phyloP scores from a whole-genome alignment of 2,797 vertebrate species.

The Dallia pectoralis region DNA sequence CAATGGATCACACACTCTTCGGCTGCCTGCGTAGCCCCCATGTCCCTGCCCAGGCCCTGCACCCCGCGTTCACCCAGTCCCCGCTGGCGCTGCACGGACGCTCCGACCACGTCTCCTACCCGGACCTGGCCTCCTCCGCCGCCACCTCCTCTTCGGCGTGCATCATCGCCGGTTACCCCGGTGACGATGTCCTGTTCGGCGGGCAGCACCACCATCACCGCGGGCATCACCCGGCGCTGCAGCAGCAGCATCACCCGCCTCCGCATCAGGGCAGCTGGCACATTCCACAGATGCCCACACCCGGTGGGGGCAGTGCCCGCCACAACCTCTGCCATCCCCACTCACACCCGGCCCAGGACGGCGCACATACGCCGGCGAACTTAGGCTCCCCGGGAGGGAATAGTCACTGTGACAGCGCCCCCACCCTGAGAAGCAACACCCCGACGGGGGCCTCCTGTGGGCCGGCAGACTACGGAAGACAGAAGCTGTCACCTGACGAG shows the following conservation, averaged over 20 bases:
- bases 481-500: slow-evolving; percentile 90
- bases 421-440: slow-evolving; percentile 84
- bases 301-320: slow-evolving; percentile 70
- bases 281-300: slow-evolving; percentile 90
- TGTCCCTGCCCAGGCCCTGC: slow-evolving; percentile 88
- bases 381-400: slow-evolving; percentile 84
- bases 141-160: slow-evolving; percentile 87
- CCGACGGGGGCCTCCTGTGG: slow-evolving; percentile 87
- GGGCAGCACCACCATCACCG: slow-evolving; percentile 82
- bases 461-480: slow-evolving; percentile 91
- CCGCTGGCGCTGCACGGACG: slow-evolving; percentile 91
- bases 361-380: slow-evolving; percentile 71
- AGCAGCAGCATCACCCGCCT: slow-evolving; percentile 82
- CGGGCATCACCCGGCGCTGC: slow-evolving; percentile 70
- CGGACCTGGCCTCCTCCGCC: slow-evolving; percentile 89
- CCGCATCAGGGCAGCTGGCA: slow-evolving; percentile 91
- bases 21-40: slow-evolving; percentile 97
- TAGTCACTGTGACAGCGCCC: slow-evolving; percentile 86
- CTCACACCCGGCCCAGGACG: slow-evolving; percentile 69
- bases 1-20: slow-evolving; percentile 98
- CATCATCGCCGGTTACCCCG: slow-evolving; percentile 90
- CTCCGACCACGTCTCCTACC: slow-evolving; percentile 95
- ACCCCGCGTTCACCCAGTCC: slow-evolving; percentile 92
- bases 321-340: slow-evolving; percentile 89
- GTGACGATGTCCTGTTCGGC: slow-evolving; percentile 89